Conservation (phyloP, 2,113 vertebrate genomes). For the Cephalopholis sonnerati region DNA sequence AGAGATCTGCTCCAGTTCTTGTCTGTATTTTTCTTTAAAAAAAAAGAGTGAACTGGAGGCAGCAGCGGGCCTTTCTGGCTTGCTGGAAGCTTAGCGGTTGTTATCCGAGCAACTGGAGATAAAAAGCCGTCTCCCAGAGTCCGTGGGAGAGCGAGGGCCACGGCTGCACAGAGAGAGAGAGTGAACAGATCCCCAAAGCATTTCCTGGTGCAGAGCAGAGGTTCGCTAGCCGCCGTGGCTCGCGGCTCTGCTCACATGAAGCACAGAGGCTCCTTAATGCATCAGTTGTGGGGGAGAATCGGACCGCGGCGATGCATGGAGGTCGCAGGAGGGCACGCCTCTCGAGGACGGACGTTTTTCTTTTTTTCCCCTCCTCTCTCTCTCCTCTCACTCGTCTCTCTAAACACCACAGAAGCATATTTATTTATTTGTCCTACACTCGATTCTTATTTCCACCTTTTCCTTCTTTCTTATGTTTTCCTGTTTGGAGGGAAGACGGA, state of each 20-base stretch:
- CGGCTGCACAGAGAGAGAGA: slow-evolving; percentile 31
- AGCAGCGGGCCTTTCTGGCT: slow-evolving; percentile 47
- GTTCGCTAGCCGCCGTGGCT: slow-evolving; percentile 74
- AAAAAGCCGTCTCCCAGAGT: slow-evolving; percentile 75
- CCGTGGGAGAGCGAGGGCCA: slow-evolving; percentile 73
- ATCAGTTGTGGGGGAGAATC: slow-evolving; percentile 71
- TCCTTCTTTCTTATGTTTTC: not conserved
- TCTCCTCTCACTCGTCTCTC: slow-evolving; percentile 11
- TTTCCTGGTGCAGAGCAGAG: slow-evolving; percentile 82
- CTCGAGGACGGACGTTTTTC: slow-evolving; percentile 56
- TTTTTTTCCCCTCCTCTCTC: slow-evolving; percentile 2
- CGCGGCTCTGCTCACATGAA: slow-evolving; percentile 77
- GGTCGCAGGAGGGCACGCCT: slow-evolving; percentile 75
- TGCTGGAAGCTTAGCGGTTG: slow-evolving; percentile 75
- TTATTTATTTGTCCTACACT: slow-evolving; percentile 55
- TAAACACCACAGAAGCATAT: slow-evolving; percentile 59
- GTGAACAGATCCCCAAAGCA: slow-evolving; percentile 66
- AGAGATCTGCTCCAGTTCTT: slow-evolving; percentile 3
- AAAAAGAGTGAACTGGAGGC: slow-evolving; percentile 51
- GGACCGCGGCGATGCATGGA: slow-evolving; percentile 66
- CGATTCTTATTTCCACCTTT: slow-evolving; percentile 36
- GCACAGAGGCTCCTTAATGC: slow-evolving; percentile 71
- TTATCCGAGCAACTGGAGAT: slow-evolving; percentile 81
- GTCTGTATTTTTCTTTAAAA: not conserved
- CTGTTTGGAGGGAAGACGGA: not conserved